Percentiles rank a stretch among this genome's conserved stretches.
phyloP scores from a whole-genome alignment of 2,797 vertebrate species.

The Sebastes cheni region DNA sequence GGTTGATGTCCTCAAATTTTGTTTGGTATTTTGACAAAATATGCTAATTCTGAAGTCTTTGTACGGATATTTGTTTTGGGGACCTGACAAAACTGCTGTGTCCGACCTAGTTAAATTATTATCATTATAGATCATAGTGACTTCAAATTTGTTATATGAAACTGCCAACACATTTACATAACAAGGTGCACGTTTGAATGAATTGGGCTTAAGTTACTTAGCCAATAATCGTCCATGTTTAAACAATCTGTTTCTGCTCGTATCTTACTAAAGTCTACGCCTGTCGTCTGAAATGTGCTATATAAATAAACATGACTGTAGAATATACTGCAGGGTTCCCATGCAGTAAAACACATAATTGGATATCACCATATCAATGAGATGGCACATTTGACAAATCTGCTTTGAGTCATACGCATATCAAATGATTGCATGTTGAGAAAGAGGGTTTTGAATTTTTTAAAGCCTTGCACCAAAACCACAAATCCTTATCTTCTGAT shows the following conservation, averaged over 20 bases:
- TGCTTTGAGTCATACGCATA: not conserved
- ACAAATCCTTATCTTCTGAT: slow-evolving; percentile 24
- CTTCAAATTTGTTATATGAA: not conserved
- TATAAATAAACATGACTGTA: not conserved
- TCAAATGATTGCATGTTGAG: not conserved
- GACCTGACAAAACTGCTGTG: not conserved
- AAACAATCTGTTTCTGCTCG: not conserved
- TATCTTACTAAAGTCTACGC: not conserved
- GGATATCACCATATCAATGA: not conserved
- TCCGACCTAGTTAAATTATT: not conserved
- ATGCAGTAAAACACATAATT: not conserved
- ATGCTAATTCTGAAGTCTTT: not conserved
- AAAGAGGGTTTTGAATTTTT: not conserved
- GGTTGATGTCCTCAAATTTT: too few species aligned
- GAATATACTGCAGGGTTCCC: not conserved
- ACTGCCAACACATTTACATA: not conserved
- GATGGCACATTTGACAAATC: not conserved
- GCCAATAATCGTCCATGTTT: not conserved
- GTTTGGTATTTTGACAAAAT: not conserved
- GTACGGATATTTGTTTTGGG: not conserved
- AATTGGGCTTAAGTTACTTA: not conserved
- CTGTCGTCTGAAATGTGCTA: not conserved
- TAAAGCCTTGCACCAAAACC: slow-evolving; percentile 1
- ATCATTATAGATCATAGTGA: too few species aligned
- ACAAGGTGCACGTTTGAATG: not conserved